phyloP scores from a whole-genome alignment of 2,113 vertebrate species.

The Hydropotes inermis region DNA sequence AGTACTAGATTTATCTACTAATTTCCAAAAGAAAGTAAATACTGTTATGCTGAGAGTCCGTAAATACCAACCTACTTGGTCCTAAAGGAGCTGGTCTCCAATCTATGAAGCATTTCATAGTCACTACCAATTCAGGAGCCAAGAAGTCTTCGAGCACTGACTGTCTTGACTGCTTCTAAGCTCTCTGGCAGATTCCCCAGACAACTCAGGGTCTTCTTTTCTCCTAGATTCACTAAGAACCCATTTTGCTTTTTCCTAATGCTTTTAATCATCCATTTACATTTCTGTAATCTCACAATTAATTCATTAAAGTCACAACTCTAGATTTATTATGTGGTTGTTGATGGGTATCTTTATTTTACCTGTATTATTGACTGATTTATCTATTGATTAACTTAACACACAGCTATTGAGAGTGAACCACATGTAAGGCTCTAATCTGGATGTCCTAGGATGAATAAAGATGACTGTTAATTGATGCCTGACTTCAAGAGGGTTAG shows the following conservation, averaged over 20 bases:
- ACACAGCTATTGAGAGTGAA: not conserved
- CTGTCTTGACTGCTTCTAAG: not conserved
- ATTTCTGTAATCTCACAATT: not conserved
- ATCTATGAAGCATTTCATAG: not conserved
- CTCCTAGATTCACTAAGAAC: not conserved
- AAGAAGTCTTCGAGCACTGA: not conserved
- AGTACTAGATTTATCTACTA: constrained; percentile 54
- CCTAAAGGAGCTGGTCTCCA: not conserved
- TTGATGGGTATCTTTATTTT: not conserved
- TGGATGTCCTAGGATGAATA: constrained; percentile 11
- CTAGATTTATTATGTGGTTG: not conserved
- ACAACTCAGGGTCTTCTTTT: not conserved
- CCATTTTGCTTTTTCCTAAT: not conserved
- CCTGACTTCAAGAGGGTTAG: not conserved
- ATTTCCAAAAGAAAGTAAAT: constrained; percentile 50
- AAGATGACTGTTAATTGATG: not conserved
- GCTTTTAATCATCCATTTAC: not conserved
- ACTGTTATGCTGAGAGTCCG: not conserved
- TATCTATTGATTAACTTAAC: not conserved
- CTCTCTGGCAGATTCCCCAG: not conserved
- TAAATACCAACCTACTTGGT: constrained; percentile 8
- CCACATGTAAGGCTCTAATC: not conserved
- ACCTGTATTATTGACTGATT: not conserved
- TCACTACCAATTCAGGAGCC: not conserved
- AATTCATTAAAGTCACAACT: not conserved